Base-by-base conservation (phyloP, 2,113 vertebrate species). In the Indicator maculatus region DNA sequence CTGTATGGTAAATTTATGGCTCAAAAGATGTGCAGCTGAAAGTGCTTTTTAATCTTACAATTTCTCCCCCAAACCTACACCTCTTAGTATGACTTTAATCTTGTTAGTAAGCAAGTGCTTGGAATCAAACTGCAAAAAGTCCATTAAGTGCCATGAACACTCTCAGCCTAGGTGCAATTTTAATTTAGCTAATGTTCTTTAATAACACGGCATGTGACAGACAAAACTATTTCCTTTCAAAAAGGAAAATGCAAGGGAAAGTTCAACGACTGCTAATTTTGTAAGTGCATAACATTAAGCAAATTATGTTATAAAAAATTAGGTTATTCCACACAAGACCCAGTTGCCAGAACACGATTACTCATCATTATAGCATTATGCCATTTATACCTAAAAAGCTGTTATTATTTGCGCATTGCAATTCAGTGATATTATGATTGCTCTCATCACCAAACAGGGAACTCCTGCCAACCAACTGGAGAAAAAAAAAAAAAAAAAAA, bases 151-250 rank as follows among this genome's bases (percentile, higher is more conserved):
- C 60, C 88, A 73, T 44, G 73, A 88, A 78, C 9, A 9, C 60
- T 77, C 61, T 67, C 73, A 88, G 83, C 12, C 60, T 64, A 83
- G 47, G 53, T 75, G n/a, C 50, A 71, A 88, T 90, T 95, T 93
- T 83, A 96, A 91, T 95, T 90, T 91, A 83, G 70, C 60, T 91
- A 83, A 94, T 81, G 69, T 60, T 93, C 60, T 80, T 90, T 83
- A 87, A 91, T 82, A 91, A 59, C 66, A 36, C 23, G 50, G 31
- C 67, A 88, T 38, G 56, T 88, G 88, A 93, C 65, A 92, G 83
- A 26, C 15, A 94, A 90, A 93, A 64, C 16, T 12, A 66, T 47
- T 77, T 86, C 86, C 10, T 6, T 56, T 71, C 20, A 56, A 71
- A 92, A 88, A 86, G 87, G 11, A 83, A 87, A 88, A 72, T 44